Base-by-base conservation (phyloP, 2,888 invertebrate genomes). In the Cataglyphis livida region DNA sequence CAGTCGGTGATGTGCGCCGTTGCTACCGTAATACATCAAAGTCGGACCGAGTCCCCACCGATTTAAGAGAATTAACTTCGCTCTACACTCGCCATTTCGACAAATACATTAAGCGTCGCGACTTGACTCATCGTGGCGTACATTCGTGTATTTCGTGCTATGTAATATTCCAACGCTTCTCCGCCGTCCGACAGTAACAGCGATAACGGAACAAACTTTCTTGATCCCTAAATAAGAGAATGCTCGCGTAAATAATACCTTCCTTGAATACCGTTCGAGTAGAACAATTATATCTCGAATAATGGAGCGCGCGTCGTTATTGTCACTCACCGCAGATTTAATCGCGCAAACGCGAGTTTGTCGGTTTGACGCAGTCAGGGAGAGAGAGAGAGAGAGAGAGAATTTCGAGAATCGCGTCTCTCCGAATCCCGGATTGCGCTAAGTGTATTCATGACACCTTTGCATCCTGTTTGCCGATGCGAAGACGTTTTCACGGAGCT, bases 1-100 rank as follows among this genome's bases (percentile, higher is more conserved):
- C 7, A 28, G 59, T 6, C 57, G 71, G 5, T 70, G 65, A 44
- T 51, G 32, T 35, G 10, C 82, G 66, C 70, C 79, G 68, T 84
- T 70, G 54, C 74, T 61, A 7, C 41, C 21, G 82, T 81, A 75
- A 87, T 87, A 85, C 78, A 87, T 87, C 81, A 87, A 87, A 87
- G 83, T 83, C 76, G 41, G 51, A 82, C 64, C 75, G 70, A n/a
- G 51, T 51, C 51, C 54, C 87, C 82, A 82, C 83, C 85, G 66
- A 78, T 87, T 82, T 85, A 81, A 73, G 73, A 68, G 70, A 78
- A 87, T 87, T 87, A 87, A 87, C 71, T 84, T 87, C 21, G 54
- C 35, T 81, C 41, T 81, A 48, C 73, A 25, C 66, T 73, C 73
- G 25, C 78, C 51, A 85, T 79, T 81, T 81, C 85, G 82, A 82